Evolutionary conservation across 1,140 invertebrate genomes (phyloP).

Genomic region (Eupeodes corollae): DNA sequence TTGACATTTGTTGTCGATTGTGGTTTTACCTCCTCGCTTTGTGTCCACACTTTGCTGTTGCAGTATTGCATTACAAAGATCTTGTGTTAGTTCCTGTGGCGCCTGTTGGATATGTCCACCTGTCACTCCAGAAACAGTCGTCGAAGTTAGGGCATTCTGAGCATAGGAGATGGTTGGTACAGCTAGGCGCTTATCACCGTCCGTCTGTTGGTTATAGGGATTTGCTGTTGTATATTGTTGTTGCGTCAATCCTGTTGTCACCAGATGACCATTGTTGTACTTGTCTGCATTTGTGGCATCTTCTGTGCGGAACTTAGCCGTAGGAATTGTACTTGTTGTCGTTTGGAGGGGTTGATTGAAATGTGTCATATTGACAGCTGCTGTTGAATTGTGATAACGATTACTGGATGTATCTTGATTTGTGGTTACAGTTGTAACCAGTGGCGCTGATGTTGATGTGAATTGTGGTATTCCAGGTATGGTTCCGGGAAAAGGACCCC

Average conservation of each 20-base stretch:
- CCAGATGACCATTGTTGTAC: constrained; percentile 30
- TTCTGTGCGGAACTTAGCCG: constrained; percentile 10
- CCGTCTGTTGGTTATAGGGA: constrained; percentile 9
- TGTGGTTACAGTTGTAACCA: constrained; percentile 28
- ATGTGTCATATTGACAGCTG: constrained; percentile 23
- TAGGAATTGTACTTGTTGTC: constrained; percentile 8
- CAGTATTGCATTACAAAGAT: constrained; percentile 35
- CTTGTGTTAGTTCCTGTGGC: constrained; percentile 33
- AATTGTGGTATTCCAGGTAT: constrained; percentile 52
- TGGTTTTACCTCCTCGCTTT: constrained; percentile 9
- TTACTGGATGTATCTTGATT: constrained; percentile 16
- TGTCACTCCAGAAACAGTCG: constrained; percentile 16
- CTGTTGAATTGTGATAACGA: constrained; percentile 11
- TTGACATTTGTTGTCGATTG: background rate
- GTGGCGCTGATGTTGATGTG: constrained; percentile 39
- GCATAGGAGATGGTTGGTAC: constrained; percentile 13
- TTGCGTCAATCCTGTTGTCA: constrained; percentile 18
- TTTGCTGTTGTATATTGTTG: constrained; percentile 25
- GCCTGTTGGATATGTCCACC: constrained; percentile 24
- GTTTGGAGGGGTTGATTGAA: constrained; percentile 21
- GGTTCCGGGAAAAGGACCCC: constrained; percentile 48
- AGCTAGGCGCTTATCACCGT: constrained; percentile 13
- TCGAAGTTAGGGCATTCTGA: constrained; percentile 12
- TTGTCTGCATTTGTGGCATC: constrained; percentile 18
- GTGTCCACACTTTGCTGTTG: constrained; percentile 29